These are phyloP conservation scores for Pipra filicauda DNA, from an alignment of 2,113 vertebrate genomes.

Conservation along the genomic window DNA sequence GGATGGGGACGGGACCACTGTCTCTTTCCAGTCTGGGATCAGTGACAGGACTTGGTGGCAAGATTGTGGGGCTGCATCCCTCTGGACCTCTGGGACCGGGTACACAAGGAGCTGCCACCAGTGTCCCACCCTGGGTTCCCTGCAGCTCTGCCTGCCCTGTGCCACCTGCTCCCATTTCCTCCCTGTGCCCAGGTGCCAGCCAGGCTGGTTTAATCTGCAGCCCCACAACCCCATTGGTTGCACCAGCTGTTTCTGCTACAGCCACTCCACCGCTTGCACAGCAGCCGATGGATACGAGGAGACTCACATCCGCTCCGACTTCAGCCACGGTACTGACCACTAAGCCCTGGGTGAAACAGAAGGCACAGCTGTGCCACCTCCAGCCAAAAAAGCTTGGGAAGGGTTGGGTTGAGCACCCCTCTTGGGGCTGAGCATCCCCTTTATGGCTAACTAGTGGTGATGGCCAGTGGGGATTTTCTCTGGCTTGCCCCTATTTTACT, in stretches of 20 bases:
- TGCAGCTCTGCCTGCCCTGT: neutral
- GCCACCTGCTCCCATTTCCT: neutral
- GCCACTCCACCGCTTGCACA: constrained; percentile 85
- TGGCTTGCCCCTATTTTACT: neutral
- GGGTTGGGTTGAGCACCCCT: neutral
- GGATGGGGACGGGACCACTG: neutral
- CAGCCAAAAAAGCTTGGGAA: neutral
- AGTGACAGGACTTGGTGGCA: neutral
- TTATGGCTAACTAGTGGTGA: neutral
- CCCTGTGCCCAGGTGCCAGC: constrained; percentile 81
- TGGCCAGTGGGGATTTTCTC: neutral
- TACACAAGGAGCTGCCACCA: neutral
- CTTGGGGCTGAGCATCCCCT: neutral
- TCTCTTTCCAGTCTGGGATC: neutral
- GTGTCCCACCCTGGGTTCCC: neutral
- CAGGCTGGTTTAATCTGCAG: constrained; percentile 86
- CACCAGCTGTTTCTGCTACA: constrained; percentile 87
- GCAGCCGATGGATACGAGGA: constrained; percentile 68
- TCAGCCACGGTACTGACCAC: constrained; percentile 76
- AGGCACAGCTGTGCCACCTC: neutral
- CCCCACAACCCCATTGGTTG: constrained; percentile 79
- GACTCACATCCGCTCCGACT: constrained; percentile 76
- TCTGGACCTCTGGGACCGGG: neutral
- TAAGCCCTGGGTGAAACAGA: rapidly evolving
- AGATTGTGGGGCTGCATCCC: neutral